These are phyloP conservation scores for Nymphalis urticae DNA, from an alignment of 2,888 invertebrate species.

Conservation along the genomic window DNA sequence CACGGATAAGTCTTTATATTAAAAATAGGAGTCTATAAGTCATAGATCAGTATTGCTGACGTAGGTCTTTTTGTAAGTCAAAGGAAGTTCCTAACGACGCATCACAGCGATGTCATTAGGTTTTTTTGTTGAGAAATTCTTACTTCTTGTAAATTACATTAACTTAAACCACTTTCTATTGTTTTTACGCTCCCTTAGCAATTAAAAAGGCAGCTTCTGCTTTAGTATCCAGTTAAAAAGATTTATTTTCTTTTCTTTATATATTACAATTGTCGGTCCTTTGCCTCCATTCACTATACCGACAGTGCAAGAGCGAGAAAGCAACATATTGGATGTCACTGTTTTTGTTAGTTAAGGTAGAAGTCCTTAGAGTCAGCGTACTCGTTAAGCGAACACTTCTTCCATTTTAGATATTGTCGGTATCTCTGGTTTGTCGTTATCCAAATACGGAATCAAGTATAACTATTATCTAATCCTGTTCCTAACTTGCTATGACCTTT, in stretches of 20 bases:
- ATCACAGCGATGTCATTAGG: constrained; percentile 28
- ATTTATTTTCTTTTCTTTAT: constrained; percentile 19
- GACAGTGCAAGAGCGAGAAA: constrained; percentile 15
- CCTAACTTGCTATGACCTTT: constrained; percentile 17
- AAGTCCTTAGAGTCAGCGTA: constrained; percentile 23
- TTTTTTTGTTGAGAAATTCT: constrained; percentile 43
- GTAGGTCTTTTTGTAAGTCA: constrained; percentile 20
- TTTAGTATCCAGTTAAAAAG: constrained; percentile 22
- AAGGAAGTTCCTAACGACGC: constrained; percentile 35
- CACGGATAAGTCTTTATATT: too few species aligned
- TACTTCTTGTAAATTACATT: constrained; percentile 41
- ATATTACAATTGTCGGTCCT: constrained; percentile 12
- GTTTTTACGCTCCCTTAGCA: constrained; percentile 32
- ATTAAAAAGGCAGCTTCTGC: constrained; percentile 32
- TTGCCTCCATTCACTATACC: constrained; percentile 14
- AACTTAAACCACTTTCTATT: constrained; percentile 30
- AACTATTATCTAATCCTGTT: constrained; percentile 39
- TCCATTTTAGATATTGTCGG: constrained; percentile 62
- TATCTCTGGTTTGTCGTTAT: constrained; percentile 49
- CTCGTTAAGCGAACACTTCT: constrained; percentile 59
- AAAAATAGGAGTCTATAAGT: too few species aligned
- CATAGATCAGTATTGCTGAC: not conserved
- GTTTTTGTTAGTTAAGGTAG: constrained; percentile 26
- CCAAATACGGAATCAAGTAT: constrained; percentile 45
- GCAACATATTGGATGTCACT: constrained; percentile 11